phyloP scores from a whole-genome alignment of 2,113 vertebrate genomes.

The Ramphastos sulfuratus region DNA sequence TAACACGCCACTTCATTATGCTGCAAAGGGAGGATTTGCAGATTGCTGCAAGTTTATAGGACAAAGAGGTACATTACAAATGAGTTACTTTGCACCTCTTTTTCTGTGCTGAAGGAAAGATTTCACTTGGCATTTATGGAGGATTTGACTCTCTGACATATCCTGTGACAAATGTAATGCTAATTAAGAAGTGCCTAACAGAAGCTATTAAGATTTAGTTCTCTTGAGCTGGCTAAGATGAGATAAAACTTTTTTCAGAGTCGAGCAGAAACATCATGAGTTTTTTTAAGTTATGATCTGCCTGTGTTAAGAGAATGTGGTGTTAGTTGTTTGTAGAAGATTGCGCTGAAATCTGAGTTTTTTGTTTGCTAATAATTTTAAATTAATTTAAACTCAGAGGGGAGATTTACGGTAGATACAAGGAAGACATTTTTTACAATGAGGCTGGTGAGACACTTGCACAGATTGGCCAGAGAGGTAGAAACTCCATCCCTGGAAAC shows the following conservation, averaged over 20 bases:
- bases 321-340: not conserved
- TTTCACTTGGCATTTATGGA: not conserved
- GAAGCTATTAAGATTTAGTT: not conserved
- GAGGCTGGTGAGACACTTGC: too few relatives aligned
- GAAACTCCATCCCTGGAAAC: too few relatives aligned
- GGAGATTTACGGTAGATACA: too few relatives aligned
- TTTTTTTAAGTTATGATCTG: not conserved
- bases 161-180: not conserved
- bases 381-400: not conserved
- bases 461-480: too few relatives aligned
- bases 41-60: constrained; percentile 92
- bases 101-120: not conserved
- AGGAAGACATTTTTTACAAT: too few relatives aligned
- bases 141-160: not conserved
- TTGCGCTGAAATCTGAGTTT: not conserved
- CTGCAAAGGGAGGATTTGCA: constrained; percentile 83
- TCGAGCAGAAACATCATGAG: not conserved
- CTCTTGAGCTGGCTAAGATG: not conserved
- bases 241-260: not conserved
- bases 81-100: not conserved
- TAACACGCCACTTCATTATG: constrained; percentile 88
- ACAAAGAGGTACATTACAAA: constrained; percentile 86
- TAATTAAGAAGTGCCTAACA: not conserved
- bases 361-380: not conserved
- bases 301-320: not conserved